Conservation (phyloP, 2,113 vertebrate species). For the Podarcis raffonei region DNA sequence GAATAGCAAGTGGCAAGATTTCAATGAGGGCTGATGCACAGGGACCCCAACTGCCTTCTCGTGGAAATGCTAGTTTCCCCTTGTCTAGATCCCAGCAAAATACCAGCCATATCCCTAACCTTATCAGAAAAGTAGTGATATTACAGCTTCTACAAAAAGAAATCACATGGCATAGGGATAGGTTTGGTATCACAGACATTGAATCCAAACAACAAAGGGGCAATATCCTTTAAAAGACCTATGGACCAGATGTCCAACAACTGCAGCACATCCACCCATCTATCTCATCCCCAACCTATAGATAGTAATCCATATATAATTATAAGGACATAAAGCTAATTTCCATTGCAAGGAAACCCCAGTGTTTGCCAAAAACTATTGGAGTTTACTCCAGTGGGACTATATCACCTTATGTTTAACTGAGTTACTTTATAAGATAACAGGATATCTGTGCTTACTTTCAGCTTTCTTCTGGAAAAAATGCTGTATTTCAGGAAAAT, state of each 20-base stretch:
- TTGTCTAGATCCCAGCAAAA: not conserved
- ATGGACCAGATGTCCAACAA: no score
- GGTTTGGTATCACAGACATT: not conserved
- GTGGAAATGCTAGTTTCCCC: constrained; percentile 26
- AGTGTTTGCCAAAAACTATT: not conserved
- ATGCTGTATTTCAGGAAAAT: not conserved
- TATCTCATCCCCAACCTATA: not conserved
- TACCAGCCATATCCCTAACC: not conserved
- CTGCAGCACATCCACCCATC: no score
- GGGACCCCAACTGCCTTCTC: not conserved
- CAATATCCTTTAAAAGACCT: no score
- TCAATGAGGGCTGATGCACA: not conserved
- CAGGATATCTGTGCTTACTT: not conserved
- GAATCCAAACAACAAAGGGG: not conserved
- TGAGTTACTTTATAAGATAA: not conserved
- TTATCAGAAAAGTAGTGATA: not conserved
- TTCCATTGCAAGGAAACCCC: not conserved
- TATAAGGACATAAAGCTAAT: not conserved
- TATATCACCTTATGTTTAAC: not conserved
- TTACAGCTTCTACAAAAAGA: not conserved
- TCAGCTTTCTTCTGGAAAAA: not conserved
- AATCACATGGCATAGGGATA: not conserved
- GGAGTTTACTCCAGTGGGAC: not conserved
- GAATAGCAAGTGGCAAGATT: constrained; percentile 26
- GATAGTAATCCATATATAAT: not conserved